Evolutionary conservation across 37 sponge, comb jelly and placozoan genomes (phyloP).

Genomic region (Hormiphora californensis): DNA sequence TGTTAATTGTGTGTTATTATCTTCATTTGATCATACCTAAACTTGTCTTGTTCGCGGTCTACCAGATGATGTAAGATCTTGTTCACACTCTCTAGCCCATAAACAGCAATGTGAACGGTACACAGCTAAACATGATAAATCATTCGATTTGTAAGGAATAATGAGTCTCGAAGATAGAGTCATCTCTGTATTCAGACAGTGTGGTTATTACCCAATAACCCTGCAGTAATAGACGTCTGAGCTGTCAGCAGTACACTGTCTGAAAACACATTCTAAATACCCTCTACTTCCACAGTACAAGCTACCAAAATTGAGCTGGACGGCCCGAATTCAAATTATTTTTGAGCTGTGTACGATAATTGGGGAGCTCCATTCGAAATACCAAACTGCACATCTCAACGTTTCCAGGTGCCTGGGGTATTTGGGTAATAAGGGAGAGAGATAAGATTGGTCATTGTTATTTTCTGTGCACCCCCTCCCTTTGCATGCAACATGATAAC

Average conservation of each 20-base stretch:
- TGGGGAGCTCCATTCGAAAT: neutral
- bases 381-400: slow-evolving; percentile 35
- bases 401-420: slow-evolving; percentile 26
- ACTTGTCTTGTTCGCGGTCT: no score
- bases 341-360: neutral
- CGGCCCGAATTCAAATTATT: slow-evolving; percentile 25
- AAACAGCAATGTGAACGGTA: no score
- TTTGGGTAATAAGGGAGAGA: neutral
- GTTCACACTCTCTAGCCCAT: no score
- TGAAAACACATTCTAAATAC: neutral
- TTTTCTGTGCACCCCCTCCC: neutral
- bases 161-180: no score
- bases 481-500: neutral
- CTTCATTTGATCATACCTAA: no score
- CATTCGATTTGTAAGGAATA: no score
- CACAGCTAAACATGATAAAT: no score
- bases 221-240: no score
- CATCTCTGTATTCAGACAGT: no score
- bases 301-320: slow-evolving; percentile 36
- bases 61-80: no score
- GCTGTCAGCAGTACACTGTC: neutral
- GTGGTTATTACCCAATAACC: no score
- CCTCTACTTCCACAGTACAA: slow-evolving; percentile 11
- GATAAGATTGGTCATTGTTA: neutral
- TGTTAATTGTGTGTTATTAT: no score